Evolutionary conservation across 2,113 vertebrate genomes (phyloP).

Genomic region (Nesoenas mayeri): DNA sequence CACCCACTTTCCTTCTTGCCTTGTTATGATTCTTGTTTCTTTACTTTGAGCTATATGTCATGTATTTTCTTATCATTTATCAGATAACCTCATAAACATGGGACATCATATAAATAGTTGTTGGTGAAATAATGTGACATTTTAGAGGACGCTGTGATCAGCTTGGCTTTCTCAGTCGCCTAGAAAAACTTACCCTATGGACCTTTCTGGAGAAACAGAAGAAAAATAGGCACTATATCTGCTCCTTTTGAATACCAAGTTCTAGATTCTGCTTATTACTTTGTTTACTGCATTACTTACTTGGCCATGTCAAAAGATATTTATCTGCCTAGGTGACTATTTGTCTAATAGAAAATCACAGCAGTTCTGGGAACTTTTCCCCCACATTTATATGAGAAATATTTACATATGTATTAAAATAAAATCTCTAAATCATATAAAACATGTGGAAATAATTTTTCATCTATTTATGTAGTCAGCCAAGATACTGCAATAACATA

Average conservation of each 20-base stretch:
- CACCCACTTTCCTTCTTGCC: background rate
- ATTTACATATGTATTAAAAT: background rate
- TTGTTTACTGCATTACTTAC: background rate
- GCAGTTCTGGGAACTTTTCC: fast-evolving
- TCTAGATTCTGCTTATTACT: background rate
- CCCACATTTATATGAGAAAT: background rate
- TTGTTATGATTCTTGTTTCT: background rate
- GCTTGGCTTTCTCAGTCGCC: background rate
- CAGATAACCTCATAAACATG: background rate
- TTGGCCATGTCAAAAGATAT: background rate
- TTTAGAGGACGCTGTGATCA: background rate
- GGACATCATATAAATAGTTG: background rate
- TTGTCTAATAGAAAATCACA: background rate
- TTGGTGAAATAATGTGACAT: background rate
- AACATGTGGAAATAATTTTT: slow-evolving; percentile 2
- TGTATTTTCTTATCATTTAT: background rate
- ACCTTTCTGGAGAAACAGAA: background rate
- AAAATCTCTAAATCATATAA: background rate
- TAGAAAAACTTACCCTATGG: background rate
- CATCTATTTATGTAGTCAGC: background rate
- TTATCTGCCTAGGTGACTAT: background rate
- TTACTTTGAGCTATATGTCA: background rate
- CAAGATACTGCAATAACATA: background rate
- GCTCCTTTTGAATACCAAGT: background rate
- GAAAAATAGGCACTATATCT: background rate